Evolutionary conservation across 2,888 invertebrate genomes (phyloP).

Genomic region (Caenorhabditis macrosperma): DNA sequence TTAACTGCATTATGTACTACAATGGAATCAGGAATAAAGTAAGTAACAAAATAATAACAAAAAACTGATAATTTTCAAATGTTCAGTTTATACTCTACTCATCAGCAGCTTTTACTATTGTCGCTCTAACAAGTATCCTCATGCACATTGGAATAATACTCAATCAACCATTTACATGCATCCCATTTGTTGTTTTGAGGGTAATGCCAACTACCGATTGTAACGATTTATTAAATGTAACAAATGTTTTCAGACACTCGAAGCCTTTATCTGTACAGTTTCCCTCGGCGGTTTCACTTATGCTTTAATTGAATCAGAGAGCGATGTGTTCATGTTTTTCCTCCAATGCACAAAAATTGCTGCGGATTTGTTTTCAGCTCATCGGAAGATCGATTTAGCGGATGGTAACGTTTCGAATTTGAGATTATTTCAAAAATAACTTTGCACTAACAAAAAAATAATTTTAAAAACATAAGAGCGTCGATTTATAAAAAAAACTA

Average conservation of each 20-base stretch:
- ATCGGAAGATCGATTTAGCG: slow-evolving; percentile 24
- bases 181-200: slow-evolving; percentile 60
- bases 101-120: slow-evolving; percentile 18
- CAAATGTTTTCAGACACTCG: slow-evolving; percentile 63
- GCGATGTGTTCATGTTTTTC: slow-evolving; percentile 32
- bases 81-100: slow-evolving; percentile 48
- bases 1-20: slow-evolving; percentile 14
- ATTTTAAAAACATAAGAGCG: too few species aligned
- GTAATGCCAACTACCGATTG: too few species aligned
- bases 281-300: slow-evolving; percentile 36
- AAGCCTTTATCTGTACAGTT: slow-evolving; percentile 47
- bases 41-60: background rate
- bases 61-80: background rate
- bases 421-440: background rate
- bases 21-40: slow-evolving; percentile 38
- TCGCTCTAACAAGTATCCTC: slow-evolving; percentile 38
- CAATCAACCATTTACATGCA: slow-evolving; percentile 62
- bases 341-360: slow-evolving; percentile 24
- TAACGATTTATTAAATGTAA: too few species aligned
- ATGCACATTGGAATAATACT: slow-evolving; percentile 57
- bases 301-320: slow-evolving; percentile 28
- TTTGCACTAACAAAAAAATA: too few species aligned
- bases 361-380: background rate
- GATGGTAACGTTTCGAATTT: slow-evolving; percentile 36
- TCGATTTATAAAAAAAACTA: background rate